A percentile compares a stretch with the other conserved stretches of the same genome.
Evolutionary conservation across 2,113 vertebrate genomes (phyloP).

Genomic region (Ptilorrhoa leucosticta): DNA sequence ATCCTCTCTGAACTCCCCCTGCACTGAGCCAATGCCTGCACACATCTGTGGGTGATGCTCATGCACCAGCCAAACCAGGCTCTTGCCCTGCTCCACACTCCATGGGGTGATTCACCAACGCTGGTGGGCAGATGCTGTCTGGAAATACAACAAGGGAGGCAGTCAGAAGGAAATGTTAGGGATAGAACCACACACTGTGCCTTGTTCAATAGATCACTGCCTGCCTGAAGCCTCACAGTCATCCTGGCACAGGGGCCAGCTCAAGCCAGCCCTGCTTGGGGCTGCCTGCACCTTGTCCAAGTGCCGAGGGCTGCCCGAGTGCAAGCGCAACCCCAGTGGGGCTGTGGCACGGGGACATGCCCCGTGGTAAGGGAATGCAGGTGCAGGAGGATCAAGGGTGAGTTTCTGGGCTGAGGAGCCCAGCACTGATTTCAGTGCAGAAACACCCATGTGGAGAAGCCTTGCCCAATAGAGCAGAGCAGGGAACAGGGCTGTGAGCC

Average conservation of each 20-base stretch:
- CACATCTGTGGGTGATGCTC: neutral
- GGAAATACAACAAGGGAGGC: neutral
- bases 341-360: neutral
- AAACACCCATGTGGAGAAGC: neutral
- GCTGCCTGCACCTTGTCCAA: neutral
- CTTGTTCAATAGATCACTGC: neutral
- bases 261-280: neutral
- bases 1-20: neutral
- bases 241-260: accelerated
- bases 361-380: neutral
- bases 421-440: neutral
- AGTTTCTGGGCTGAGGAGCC: neutral
- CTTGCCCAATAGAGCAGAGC: neutral
- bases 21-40: neutral
- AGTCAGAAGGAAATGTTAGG: neutral
- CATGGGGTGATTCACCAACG: accelerated
- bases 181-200: neutral
- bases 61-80: neutral
- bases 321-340: accelerated
- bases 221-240: too few relatives aligned
- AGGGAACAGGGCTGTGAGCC: neutral
- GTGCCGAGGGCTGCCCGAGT: neutral
- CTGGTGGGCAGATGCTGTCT: neutral
- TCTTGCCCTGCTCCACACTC: neutral
- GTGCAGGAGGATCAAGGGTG: neutral